Percentiles rank a stretch among this genome's conserved stretches.
These are phyloP conservation scores for Drosophila histrio DNA, from an alignment of 2,888 invertebrate species.

Conservation along the genomic window DNA sequence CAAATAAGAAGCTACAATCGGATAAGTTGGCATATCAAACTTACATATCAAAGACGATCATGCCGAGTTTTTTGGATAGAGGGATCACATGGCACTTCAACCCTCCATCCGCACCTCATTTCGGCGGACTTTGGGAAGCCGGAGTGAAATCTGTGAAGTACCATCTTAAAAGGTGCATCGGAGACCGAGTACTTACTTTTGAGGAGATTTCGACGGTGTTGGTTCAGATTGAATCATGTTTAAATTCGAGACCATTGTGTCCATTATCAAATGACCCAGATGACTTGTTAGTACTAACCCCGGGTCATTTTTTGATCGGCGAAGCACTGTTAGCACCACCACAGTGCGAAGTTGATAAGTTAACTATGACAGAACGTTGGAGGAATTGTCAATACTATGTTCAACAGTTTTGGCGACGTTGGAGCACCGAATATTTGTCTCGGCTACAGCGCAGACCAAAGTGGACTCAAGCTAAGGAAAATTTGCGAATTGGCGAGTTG, in stretches of 20 bases:
- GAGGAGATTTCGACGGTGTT: neutral
- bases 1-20: too few species aligned
- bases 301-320: neutral
- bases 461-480: neutral
- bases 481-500: neutral
- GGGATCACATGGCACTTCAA: constrained; percentile 2
- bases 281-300: neutral
- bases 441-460: neutral
- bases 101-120: constrained; percentile 1
- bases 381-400: neutral
- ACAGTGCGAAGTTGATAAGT: neutral
- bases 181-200: too few species aligned
- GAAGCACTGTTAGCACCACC: neutral
- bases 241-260: neutral
- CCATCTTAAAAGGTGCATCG: too few species aligned
- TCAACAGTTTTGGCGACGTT: neutral
- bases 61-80: neutral
- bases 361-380: neutral
- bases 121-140: neutral
- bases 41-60: too few species aligned
- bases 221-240: neutral
- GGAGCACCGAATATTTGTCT: neutral
- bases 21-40: too few species aligned
- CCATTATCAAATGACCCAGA: neutral
- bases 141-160: neutral